phyloP scores from a whole-genome alignment of 2,888 invertebrate genomes.

The Hydrotaea cyrtoneurina region DNA sequence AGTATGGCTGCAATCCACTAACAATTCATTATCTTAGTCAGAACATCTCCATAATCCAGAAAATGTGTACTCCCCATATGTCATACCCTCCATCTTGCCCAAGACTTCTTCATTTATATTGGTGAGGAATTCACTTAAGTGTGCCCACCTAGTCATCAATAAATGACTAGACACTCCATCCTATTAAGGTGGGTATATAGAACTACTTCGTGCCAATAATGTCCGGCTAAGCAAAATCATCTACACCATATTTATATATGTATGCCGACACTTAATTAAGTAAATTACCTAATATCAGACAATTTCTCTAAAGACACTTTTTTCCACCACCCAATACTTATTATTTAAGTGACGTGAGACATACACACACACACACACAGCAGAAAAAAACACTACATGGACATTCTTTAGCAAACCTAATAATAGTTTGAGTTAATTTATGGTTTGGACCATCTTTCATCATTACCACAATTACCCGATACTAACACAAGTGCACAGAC shows the following conservation, averaged over 20 bases:
- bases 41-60: too few species aligned
- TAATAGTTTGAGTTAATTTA: slow-evolving; percentile 60
- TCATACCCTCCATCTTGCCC: too few species aligned
- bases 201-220: not conserved
- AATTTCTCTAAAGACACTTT: not conserved
- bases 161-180: too few species aligned
- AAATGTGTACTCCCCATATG: too few species aligned
- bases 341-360: not conserved
- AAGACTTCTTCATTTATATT: too few species aligned
- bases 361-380: not conserved
- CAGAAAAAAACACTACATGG: slow-evolving; percentile 32
- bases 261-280: slow-evolving; percentile 18
- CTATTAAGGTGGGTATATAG: too few species aligned
- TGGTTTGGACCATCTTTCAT: slow-evolving; percentile 49
- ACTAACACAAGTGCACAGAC: slow-evolving; percentile 16
- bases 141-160: too few species aligned
- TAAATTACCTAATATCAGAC: slow-evolving; percentile 5
- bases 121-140: too few species aligned
- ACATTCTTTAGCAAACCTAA: slow-evolving; percentile 43
- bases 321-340: not conserved
- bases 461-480: slow-evolving; percentile 45
- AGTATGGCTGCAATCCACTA: too few species aligned
- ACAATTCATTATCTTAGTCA: too few species aligned
- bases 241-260: not conserved
- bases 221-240: not conserved